phyloP scores from a whole-genome alignment of 2,888 invertebrate genomes.

The Scaptodrosophila latifasciaeformis region DNA sequence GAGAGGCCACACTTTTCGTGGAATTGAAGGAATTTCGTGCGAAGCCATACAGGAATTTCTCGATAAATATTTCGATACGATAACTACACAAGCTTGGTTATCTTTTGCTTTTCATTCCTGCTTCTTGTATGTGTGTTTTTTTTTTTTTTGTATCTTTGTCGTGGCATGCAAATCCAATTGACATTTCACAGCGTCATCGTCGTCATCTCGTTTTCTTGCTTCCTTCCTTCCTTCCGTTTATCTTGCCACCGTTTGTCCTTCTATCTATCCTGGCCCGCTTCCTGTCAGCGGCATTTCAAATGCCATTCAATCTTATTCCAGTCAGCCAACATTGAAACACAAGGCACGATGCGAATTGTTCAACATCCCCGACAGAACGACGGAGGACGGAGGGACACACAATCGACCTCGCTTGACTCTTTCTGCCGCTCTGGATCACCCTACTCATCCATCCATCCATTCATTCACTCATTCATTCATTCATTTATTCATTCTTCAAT shows the following conservation, averaged over 20 bases:
- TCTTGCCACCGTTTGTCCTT: neutral
- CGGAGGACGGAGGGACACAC: no score
- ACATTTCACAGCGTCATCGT: slow-evolving; percentile 24
- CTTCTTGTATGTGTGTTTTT: neutral
- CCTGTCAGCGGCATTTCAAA: slow-evolving; percentile 10
- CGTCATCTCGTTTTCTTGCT: neutral
- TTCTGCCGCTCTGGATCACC: no score
- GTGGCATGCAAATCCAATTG: slow-evolving; percentile 45
- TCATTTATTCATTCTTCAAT: no score
- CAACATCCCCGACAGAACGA: neutral
- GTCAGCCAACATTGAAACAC: no score
- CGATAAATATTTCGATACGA: no score
- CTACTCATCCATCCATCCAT: no score
- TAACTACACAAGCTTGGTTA: slow-evolving; percentile 4
- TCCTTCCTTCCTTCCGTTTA: neutral
- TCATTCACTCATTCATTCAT: no score
- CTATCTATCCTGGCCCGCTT: neutral
- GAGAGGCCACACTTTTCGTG: no score
- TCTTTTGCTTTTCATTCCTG: neutral
- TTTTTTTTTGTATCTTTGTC: neutral
- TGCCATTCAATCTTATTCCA: slow-evolving; percentile 37
- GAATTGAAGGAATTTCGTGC: no score
- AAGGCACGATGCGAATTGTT: neutral
- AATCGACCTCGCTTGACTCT: no score
- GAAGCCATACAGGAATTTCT: no score